Evolutionary conservation across 2,113 vertebrate genomes (phyloP).

Genomic region (Phasianus colchicus): DNA sequence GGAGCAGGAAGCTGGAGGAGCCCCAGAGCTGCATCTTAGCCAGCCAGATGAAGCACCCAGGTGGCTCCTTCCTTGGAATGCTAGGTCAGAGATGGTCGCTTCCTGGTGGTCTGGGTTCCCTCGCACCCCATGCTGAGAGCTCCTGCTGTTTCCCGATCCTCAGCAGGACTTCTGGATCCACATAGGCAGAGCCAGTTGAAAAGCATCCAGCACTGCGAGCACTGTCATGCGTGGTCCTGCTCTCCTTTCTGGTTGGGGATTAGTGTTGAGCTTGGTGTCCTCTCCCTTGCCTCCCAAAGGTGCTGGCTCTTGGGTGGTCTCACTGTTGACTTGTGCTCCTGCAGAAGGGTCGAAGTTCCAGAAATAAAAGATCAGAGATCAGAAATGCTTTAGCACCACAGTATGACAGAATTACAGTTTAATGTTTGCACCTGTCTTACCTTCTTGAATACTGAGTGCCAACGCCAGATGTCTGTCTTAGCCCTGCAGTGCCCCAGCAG

Average conservation of each 20-base stretch:
- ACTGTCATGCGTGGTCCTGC: accelerated
- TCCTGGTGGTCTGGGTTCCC: not conserved
- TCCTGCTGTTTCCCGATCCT: not conserved
- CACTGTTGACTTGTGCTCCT: not conserved
- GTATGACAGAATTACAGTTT: not conserved
- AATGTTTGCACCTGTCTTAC: not conserved
- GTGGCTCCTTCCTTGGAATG: not conserved
- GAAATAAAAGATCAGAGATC: not conserved
- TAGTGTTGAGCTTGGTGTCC: not conserved
- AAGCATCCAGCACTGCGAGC: not conserved
- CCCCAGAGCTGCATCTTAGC: not conserved
- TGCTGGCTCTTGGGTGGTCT: accelerated
- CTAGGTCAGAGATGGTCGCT: accelerated
- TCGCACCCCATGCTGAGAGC: not conserved
- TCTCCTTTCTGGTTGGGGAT: not conserved
- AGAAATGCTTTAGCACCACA: not conserved
- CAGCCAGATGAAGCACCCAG: not conserved
- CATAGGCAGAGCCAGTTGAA: not conserved
- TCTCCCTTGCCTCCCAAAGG: not conserved
- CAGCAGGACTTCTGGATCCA: not conserved
- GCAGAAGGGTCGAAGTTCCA: not conserved
- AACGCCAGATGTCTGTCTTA: not conserved
- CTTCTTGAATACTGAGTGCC: not conserved
- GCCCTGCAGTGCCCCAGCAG: not conserved
- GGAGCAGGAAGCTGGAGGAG: not conserved